phyloP scores from a whole-genome alignment of 2,797 vertebrate species.

The Malacoctenus gilli region DNA sequence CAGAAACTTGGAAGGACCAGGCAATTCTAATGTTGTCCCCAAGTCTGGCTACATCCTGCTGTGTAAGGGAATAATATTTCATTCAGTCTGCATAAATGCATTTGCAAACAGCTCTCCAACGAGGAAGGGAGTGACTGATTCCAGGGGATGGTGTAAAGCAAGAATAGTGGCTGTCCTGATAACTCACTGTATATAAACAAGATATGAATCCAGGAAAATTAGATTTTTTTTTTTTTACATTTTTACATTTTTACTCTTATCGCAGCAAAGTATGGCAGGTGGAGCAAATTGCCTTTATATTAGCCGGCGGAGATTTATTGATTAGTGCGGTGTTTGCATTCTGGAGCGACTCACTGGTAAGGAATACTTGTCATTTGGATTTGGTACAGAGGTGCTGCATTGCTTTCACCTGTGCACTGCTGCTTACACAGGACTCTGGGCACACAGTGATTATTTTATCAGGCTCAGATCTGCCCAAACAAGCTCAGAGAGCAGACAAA shows the following conservation, averaged over 20 bases:
- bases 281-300: constrained; percentile 41
- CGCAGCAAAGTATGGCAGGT: constrained; percentile 37
- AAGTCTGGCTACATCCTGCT: constrained; percentile 60
- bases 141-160: constrained; percentile 38
- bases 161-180: constrained; percentile 37
- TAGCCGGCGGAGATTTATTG: constrained; percentile 50
- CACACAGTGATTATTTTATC: constrained; percentile 57
- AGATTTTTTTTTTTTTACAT: constrained; percentile 30
- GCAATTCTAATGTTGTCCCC: constrained; percentile 56
- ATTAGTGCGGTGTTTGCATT: constrained; percentile 57
- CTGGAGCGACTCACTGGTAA: constrained; percentile 13
- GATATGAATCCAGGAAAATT: constrained; percentile 23
- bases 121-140: constrained; percentile 46
- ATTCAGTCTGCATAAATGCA: constrained; percentile 70
- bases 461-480: constrained; percentile 51
- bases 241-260: constrained; percentile 2
- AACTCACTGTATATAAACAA: constrained; percentile 19
- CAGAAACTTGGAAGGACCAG: constrained; percentile 39
- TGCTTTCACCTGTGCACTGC: constrained; percentile 32
- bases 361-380: constrained; percentile 28
- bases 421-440: constrained; percentile 33
- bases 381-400: constrained; percentile 30
- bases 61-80: constrained; percentile 71
- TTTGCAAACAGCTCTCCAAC: constrained; percentile 59
- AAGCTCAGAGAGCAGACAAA: constrained; percentile 45